Base-by-base conservation (phyloP, 1,140 invertebrate genomes). In the Brachionus sp. region DNA sequence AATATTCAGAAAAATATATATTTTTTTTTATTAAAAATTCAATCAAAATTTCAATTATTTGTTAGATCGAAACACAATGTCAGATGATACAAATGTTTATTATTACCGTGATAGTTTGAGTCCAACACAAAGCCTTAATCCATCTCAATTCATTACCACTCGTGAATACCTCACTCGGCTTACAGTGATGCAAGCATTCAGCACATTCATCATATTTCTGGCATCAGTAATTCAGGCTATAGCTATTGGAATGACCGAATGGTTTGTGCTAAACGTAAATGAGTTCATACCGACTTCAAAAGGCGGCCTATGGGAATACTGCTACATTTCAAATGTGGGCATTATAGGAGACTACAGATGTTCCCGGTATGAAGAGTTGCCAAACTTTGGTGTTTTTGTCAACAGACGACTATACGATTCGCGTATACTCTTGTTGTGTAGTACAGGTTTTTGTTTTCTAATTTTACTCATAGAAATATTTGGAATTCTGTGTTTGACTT, bases 221-320 rank as follows among this genome's bases (percentile, higher is more conserved):
- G 35, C 46, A 23, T 57, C 50, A 5, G 9, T 57, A 9, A 39
- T 62, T 16, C 77, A 80, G 25, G 77, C 33, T 4, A 35, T 80
- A 19, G 50, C 77, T 16, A 44, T 80, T 39, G 77, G 77, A 42
- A 29, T 44, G 16, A 62, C 33, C 33, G 77, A 80, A 39, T 80
- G 77, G 77, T 80, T 80, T 35, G 77, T 80, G n/a, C 50, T 80
- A 23, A 80, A 80, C 25, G 62, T 80, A 37, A 80, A 80, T 35
- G 77, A 80, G n/a, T 80, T 35, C 50, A 80, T 80, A 35, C 77
- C 77, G 4, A 80, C 77, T 19, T 57, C 77, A 19, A 80, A 80
- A 66, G 77, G 77, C 1, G 77, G 77, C 10, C 50, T 80, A 23
- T 80, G 77, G 77, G 23, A 80, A 57, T 80, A 80, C 25, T 80